phyloP scores from a whole-genome alignment of 2,113 vertebrate genomes.

The Pomatostomus ruficeps region DNA sequence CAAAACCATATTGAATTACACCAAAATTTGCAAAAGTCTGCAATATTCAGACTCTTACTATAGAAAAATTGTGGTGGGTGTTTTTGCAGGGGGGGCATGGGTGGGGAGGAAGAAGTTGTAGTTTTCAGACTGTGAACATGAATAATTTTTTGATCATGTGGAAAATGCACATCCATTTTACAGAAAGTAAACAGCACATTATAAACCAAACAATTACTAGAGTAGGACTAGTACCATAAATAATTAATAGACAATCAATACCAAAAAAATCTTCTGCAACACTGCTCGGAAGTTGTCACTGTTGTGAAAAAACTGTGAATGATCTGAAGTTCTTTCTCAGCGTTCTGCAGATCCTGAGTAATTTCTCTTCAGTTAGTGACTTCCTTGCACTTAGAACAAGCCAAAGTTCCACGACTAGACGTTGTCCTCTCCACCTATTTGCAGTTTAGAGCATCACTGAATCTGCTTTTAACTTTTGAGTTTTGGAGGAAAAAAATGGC shows the following conservation, averaged over 20 bases:
- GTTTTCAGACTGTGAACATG: not conserved
- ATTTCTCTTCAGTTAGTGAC: not conserved
- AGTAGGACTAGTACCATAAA: not conserved
- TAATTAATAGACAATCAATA: not conserved
- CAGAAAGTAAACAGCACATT: not conserved
- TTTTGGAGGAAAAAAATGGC: not conserved
- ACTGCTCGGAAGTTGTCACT: not conserved
- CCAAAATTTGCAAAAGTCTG: not conserved
- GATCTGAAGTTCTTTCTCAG: not conserved
- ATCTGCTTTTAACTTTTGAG: not conserved
- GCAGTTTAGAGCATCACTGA: not conserved
- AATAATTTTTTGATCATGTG: not conserved
- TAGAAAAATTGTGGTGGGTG: not conserved
- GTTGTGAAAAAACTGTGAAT: not conserved
- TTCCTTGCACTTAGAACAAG: not conserved
- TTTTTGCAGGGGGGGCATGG: accelerated
- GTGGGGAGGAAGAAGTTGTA: accelerated
- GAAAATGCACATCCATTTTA: not conserved
- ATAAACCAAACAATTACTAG: not conserved
- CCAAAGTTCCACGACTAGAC: not conserved
- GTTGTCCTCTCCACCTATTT: not conserved
- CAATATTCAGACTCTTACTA: not conserved
- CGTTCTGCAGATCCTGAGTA: not conserved
- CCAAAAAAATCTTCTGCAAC: not conserved
- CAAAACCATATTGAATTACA: not conserved